These are phyloP conservation scores for Cheumatopsyche charites DNA, from an alignment of 1,140 invertebrate genomes.

Conservation along the genomic window DNA sequence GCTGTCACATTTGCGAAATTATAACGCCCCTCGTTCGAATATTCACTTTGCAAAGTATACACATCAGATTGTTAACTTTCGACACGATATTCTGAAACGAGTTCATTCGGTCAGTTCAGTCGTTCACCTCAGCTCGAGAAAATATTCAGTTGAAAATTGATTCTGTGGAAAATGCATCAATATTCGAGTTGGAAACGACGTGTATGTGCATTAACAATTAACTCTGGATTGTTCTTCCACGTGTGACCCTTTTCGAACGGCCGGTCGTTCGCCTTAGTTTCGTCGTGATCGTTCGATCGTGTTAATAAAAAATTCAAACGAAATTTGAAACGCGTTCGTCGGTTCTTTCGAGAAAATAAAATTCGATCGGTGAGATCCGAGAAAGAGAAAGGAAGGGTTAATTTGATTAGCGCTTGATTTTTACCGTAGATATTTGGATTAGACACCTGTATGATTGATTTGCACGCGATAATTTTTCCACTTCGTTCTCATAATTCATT, in stretches of 20 bases:
- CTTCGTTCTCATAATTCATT: neutral
- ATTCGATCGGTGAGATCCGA: neutral
- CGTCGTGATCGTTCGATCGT: constrained; percentile 11
- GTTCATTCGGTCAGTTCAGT: no score
- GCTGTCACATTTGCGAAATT: no score
- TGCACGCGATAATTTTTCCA: constrained; percentile 10
- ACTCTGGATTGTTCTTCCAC: neutral
- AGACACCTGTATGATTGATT: neutral
- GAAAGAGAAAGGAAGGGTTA: constrained; percentile 19
- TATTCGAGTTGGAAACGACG: neutral
- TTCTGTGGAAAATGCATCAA: neutral
- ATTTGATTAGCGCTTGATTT: constrained; percentile 5
- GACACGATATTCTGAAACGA: no score
- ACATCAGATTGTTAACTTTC: no score
- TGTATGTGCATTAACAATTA: constrained; percentile 7
- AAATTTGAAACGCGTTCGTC: no score
- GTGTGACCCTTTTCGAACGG: constrained; percentile 4
- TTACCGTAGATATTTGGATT: neutral
- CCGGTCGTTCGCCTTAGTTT: neutral
- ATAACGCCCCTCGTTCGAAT: no score
- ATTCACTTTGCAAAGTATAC: no score
- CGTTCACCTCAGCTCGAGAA: no score
- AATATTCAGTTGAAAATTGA: no score
- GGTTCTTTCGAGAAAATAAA: neutral
- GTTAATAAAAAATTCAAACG: neutral